Evolutionary conservation across 2,797 vertebrate species (phyloP), one percentile per base, ranked within the genome.

Genomic region (Ctenosaura bakeri): DNA sequence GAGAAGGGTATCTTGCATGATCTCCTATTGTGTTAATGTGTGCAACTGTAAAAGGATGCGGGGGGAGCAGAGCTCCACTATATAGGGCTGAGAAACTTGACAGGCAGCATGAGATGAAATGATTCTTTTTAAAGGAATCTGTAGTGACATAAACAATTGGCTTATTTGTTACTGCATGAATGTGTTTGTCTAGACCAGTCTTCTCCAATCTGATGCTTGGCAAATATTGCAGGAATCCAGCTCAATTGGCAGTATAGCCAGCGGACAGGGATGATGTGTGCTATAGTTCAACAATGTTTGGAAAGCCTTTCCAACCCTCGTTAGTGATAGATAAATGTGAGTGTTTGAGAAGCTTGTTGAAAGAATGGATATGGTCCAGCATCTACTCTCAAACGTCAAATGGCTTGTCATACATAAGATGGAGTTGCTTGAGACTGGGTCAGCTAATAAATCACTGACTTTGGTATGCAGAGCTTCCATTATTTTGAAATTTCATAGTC

Each of bases 361-460:
- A 32, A 10, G 26, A 18, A 84, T 79, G 62, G 79, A 88, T 35
- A 73, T 8, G 29, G 46, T 38, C 18, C 46, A 74, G 76, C 46
- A 22, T 13, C 35, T 78, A 20, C 32, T 79, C 16, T 56, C 42
- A 81, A 83, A 62, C n/a, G 22, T 89, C 12, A 56, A 66, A 16
- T 38, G 56, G 38, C 50, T 83, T 46, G 16, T 69, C 13, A 13
- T 13, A 12, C 13, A 13, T 13, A 12, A 2, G 1, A 56, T 86
- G 35, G 22, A 12, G 32, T 38, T 85, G 20, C 46, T n/a, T 85
- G 16, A 12, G 14, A 14, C 42, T 29, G 50, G 2, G 82, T 59
- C 69, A 90, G 35, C 82, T 46, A 35, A 46, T 46, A 69, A 59
- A n/a, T n/a, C 59, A 46, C 29, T 89, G 46, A 86, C 78, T 20